Base-by-base conservation (phyloP, 2,797 vertebrate genomes). In the Eleutherodactylus coqui region DNA sequence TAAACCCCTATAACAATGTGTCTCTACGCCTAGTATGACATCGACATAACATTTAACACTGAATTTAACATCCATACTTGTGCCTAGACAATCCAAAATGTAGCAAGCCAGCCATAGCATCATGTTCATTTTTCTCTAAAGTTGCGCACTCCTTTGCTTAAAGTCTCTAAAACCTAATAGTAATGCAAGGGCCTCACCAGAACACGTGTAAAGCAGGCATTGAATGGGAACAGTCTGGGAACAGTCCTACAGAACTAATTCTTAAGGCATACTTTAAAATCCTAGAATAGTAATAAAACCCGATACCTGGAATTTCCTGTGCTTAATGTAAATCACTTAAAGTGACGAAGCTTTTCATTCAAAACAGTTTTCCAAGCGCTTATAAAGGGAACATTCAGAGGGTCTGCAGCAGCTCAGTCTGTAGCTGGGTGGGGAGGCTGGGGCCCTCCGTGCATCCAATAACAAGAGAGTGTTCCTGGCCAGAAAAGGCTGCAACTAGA, bases 351-450 rank as follows among this genome's bases (percentile, higher is more conserved):
- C 73, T 16, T 43, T n/a, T 36, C 5, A n/a, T 58, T 38, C 13
- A 78, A 53, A 38, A 78, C 34, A 41, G 32, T n/a, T 60, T 60
- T 38, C 5, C 4, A 2, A 38, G n/a, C 7, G 2, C 11, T n/a
- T 78, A 34, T 21, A 27, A 19, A 58, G 21, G 21, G 29, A 32
- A 8, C 17, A 29, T 34, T 51, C 47, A 27, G n/a, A 38, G 14
- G 49, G 4, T 83, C 82, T 79, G 75, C 64, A 43, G 64, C 24
- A 16, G 19, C 43, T 75, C 43, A 60, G 24, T 85, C 47, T 86
- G 53, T 60, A 24, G 3, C 51, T 16, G 62, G 17, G 47, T 32
- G 34, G 58, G n/a, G 70, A 64, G 34, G 76, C 34, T 73, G 24
- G 19, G 41, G 51, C 43, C 17, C 24, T 27, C 1, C 53, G 9